Base-by-base conservation (phyloP, 2,888 invertebrate species). In the Lottia scabra region DNA sequence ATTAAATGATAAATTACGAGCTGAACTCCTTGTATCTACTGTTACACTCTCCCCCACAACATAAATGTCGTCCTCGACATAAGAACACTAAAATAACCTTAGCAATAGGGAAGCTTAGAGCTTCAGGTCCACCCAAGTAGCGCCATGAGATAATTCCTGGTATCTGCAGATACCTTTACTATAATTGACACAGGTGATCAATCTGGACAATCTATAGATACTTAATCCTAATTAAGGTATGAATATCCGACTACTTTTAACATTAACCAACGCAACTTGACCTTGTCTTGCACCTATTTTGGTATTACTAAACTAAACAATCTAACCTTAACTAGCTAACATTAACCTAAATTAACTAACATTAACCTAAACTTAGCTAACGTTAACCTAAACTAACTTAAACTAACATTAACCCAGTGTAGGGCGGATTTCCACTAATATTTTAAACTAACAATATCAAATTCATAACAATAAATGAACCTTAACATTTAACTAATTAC, bases 61-160 rank as follows among this genome's bases (percentile, higher is more conserved):
- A 56, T 8, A 56, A 56, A 56, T 56, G 48, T 56, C 48, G 48
- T 56, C 48, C 48, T 30, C 48, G 48, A 56, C 48, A 56, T 56
- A 19, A 3, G n/a, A 56, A 56, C 6, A 19, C 5, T 5, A 19
- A 56, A 16, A 56, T 16, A 1, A 15, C n/a, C 48, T n/a, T n/a
- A 48, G 16, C 10, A 48, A 48, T 48, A n/a, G 48, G 5, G 19
- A 8, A 48, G 48, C n/a, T 0, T n/a, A 6, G 16, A 0, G 19
- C n/a, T 19, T 48, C 19, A 48, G 19, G 19, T 19, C 19, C n/a
- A 19, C 15, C 19, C 16, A 10, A 6, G n/a, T 19, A 56, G 16
- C 48, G 16, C 8, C 15, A 48, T 5, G 16, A 6, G 48, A 48
- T 48, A 13, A n/a, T 48, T 19, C 19, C 8, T 48, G 48, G n/a